phyloP scores from a whole-genome alignment of 2,113 vertebrate genomes.

The Alouatta palliata region DNA sequence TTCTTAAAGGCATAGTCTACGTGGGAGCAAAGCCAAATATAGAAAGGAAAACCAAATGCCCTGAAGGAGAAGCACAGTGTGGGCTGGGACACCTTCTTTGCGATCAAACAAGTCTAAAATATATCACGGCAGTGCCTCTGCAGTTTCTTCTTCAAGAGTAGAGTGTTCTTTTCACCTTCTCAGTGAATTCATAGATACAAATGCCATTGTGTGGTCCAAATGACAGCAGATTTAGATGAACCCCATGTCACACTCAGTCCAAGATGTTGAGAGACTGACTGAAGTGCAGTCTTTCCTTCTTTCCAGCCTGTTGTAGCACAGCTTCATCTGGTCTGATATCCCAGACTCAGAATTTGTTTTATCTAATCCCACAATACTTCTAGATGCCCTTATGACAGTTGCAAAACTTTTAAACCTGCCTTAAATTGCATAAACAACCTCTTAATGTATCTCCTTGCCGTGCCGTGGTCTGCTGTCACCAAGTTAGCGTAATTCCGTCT shows the following conservation, averaged over 20 bases:
- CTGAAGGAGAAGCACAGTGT: background rate
- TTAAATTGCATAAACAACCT: background rate
- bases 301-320: background rate
- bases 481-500: background rate
- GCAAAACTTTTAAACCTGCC: background rate
- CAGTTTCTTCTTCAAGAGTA: background rate
- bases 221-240: background rate
- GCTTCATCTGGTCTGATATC: background rate
- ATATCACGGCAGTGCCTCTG: background rate
- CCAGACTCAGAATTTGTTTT: background rate
- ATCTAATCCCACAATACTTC: background rate
- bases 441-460: background rate
- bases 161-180: background rate
- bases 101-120: background rate
- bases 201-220: too few relatives aligned
- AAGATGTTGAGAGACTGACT: background rate
- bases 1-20: background rate
- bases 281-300: background rate
- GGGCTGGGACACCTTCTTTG: fast-evolving
- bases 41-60: background rate
- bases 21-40: background rate
- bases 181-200: background rate
- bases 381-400: background rate
- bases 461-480: too few relatives aligned
- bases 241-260: too few relatives aligned